These are phyloP conservation scores for Montipora capitata DNA, from an alignment of 92 coral and sea anemone genomes.

Conservation along the genomic window DNA sequence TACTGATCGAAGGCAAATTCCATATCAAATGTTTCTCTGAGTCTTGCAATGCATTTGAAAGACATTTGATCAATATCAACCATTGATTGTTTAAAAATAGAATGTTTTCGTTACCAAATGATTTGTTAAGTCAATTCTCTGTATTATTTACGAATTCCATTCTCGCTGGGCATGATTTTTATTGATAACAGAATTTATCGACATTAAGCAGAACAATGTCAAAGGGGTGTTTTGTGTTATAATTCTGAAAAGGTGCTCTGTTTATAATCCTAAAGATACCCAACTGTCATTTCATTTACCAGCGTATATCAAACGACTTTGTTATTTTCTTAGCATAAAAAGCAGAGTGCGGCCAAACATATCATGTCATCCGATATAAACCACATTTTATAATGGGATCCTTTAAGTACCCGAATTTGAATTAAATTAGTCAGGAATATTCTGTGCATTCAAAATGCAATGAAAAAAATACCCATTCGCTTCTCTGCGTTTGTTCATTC, in stretches of 20 bases:
- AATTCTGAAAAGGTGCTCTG: background rate
- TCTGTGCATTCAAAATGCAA: background rate
- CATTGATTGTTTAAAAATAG: conserved; percentile 72
- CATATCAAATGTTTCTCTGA: background rate
- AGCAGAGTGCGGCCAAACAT: conserved; percentile 2
- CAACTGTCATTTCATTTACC: background rate
- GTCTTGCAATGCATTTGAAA: conserved; percentile 1
- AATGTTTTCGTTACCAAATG: conserved; percentile 68
- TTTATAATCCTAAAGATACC: background rate
- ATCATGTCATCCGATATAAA: conserved; percentile 18
- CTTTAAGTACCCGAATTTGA: conserved; percentile 37
- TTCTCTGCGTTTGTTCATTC: background rate
- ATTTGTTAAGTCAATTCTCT: conserved; percentile 61
- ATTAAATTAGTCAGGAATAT: conserved; percentile 19
- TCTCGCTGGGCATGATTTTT: conserved; percentile 65
- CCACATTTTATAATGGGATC: conserved; percentile 18
- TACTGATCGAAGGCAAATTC: background rate
- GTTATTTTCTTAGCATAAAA: conserved; percentile 13
- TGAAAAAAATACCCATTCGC: background rate
- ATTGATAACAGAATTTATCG: conserved; percentile 65
- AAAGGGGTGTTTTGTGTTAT: background rate
- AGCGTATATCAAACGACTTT: background rate
- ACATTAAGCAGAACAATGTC: conserved; percentile 32
- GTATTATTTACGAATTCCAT: conserved; percentile 80
- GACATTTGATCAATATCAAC: conserved; percentile 77